Evolutionary conservation across 2,888 invertebrate species (phyloP).

Genomic region (Lymantria monacha): DNA sequence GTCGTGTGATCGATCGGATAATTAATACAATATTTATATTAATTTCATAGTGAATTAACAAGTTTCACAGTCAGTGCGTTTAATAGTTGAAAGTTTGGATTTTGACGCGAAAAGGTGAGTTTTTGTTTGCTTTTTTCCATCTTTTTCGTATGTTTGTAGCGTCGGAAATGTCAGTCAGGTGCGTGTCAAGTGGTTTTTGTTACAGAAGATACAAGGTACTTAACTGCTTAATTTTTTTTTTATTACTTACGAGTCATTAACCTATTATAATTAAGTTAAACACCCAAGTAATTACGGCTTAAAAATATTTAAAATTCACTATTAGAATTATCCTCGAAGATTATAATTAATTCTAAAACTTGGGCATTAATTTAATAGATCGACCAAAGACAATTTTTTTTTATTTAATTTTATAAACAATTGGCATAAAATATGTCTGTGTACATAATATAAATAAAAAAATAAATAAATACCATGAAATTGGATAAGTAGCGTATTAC

Average conservation of each 20-base stretch:
- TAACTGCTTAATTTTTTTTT: slow-evolving; percentile 9
- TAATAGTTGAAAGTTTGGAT: slow-evolving; percentile 60
- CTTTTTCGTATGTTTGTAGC: not conserved
- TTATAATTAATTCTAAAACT: not conserved
- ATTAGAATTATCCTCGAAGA: slow-evolving; percentile 16
- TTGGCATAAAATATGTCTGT: slow-evolving; percentile 6
- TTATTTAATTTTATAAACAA: not conserved
- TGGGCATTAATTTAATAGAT: not conserved
- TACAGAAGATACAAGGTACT: slow-evolving; percentile 2
- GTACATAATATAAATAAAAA: not conserved
- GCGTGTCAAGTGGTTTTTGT: slow-evolving; percentile 1
- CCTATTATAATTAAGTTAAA: slow-evolving; percentile 4
- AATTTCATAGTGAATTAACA: slow-evolving; percentile 45
- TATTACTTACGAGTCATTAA: slow-evolving; percentile 8
- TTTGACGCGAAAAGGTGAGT: slow-evolving; percentile 64
- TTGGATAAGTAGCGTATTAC: slow-evolving; percentile 19
- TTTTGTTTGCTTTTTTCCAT: slow-evolving; percentile 14
- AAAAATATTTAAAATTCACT: slow-evolving; percentile 7
- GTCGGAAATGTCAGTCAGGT: slow-evolving; percentile 3
- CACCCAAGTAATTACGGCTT: not conserved
- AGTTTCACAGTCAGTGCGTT: slow-evolving; percentile 52
- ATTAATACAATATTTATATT: slow-evolving; percentile 31
- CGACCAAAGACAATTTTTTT: not conserved
- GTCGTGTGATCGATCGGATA: slow-evolving; percentile 59
- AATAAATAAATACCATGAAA: slow-evolving; percentile 6